Base-by-base conservation (phyloP, 2,113 vertebrate genomes). In the Pseudorasbora parva region DNA sequence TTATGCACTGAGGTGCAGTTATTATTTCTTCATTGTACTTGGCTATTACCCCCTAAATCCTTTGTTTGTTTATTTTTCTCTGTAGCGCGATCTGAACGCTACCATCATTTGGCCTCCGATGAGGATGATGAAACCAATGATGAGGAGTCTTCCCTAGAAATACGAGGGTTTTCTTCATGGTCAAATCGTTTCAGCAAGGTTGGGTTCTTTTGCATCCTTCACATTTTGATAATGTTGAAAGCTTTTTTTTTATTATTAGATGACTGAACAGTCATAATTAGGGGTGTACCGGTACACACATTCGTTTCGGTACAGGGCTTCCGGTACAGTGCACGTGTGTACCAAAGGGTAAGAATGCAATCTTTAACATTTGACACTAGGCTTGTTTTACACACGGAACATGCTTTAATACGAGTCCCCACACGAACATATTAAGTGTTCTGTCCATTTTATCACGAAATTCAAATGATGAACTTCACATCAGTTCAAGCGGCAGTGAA, bases 181-280 rank as follows among this genome's bases (percentile, higher is more conserved):
- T 99, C 98, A 0, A 95, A 99, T 86, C 96, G 98, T 19, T 99
- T 99, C 90, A 99, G 98, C 94, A 99, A 99, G 96, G 98, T 99
- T 62, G 51, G 57, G 14, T n/a, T 11, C 5, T 4, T 21, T 25
- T 8, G 27, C 21, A 62, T 1, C 54, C 57, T 7, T 2, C 8
- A 21, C 64, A 21, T 19, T 64, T 64, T 64, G 8, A 66, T 19
- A 9, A 19, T 66, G 9, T 9, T 66, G 15, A 37, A 66, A 37
- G 23, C 5, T 62, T 25, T 62, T 66, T 60, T n/a, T n/a, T n/a
- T n/a, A n/a, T n/a, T 60, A 11, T 59, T 59, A 25, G 7, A 4
- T 25, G 5, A 60, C 30, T 33, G 8, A 33, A 66, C 15, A 33
- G 30, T 30, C 3, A 33, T 49, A 49, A 49, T 37, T 37, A 37